phyloP scores from a whole-genome alignment of 92 coral and sea anemone species.

The Epizoanthus rinbou region DNA sequence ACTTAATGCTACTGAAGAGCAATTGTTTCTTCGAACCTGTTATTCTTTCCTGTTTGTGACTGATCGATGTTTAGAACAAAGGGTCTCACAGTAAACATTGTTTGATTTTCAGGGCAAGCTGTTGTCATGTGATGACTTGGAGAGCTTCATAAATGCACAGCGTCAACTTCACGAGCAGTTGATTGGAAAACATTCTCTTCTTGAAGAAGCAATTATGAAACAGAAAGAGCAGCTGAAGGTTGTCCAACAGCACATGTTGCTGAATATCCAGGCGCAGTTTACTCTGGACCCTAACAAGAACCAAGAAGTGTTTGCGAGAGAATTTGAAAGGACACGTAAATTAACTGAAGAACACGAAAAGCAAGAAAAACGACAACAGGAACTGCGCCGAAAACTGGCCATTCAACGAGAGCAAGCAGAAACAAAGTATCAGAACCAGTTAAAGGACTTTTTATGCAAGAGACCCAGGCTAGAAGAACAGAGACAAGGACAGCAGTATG shows the following conservation, averaged over 20 bases:
- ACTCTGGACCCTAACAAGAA: slow-evolving; percentile 71
- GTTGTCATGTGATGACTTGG: slow-evolving; percentile 67
- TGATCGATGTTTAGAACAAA: too few species aligned
- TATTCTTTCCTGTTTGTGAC: too few species aligned
- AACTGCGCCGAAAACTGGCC: slow-evolving; percentile 57
- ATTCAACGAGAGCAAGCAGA: slow-evolving; percentile 60
- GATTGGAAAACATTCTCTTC: slow-evolving; percentile 70
- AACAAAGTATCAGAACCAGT: slow-evolving; percentile 62
- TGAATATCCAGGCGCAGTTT: slow-evolving; percentile 90
- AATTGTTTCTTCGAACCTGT: too few species aligned
- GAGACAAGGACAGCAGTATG: neutral
- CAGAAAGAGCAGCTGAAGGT: slow-evolving; percentile 82
- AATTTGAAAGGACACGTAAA: slow-evolving; percentile 61
- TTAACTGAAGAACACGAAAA: slow-evolving; percentile 72
- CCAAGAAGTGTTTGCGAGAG: slow-evolving; percentile 67
- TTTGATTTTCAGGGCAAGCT: slow-evolving; percentile 59
- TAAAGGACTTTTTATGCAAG: slow-evolving; percentile 47
- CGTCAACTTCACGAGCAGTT: slow-evolving; percentile 84
- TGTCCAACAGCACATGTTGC: slow-evolving; percentile 90
- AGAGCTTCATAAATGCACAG: slow-evolving; percentile 83
- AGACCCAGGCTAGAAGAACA: slow-evolving; percentile 17
- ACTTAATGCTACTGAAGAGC: too few species aligned
- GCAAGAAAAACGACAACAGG: slow-evolving; percentile 64
- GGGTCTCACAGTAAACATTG: neutral
- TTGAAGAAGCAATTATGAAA: slow-evolving; percentile 71